Percentiles rank a stretch among this genome's conserved stretches.
phyloP scores from a whole-genome alignment of 1,140 invertebrate genomes.

The Thrips palmi region DNA sequence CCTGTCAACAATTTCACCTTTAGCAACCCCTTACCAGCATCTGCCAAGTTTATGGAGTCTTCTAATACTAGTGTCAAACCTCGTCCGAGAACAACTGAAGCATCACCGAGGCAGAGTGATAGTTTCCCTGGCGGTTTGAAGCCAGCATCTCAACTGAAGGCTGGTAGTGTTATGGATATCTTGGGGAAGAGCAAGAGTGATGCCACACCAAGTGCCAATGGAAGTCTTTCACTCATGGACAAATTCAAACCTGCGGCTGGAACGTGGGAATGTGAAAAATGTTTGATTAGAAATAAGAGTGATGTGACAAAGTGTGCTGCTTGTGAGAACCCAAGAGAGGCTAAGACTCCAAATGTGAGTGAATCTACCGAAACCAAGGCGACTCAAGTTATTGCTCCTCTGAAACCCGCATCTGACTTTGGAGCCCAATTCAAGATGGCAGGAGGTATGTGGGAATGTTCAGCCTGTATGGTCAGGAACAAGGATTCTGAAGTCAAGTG shows the following conservation, averaged over 20 bases:
- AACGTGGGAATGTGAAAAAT: conserved; percentile 32
- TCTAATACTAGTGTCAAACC: neutral
- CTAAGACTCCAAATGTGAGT: conserved; percentile 7
- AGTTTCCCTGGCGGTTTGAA: conserved; percentile 8
- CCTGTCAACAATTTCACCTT: too few species aligned
- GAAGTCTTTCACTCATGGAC: conserved; percentile 6
- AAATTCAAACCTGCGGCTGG: conserved; percentile 15
- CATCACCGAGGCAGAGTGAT: neutral
- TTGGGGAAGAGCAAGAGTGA: conserved; percentile 11
- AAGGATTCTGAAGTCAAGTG: conserved; percentile 33
- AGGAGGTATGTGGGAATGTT: conserved; percentile 40
- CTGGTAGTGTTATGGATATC: conserved; percentile 23
- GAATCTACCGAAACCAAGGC: neutral
- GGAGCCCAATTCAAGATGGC: conserved; percentile 33
- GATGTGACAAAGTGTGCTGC: conserved; percentile 20
- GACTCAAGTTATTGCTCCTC: neutral
- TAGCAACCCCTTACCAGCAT: too few species aligned
- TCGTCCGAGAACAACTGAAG: neutral
- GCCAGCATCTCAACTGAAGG: conserved; percentile 17
- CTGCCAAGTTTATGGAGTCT: neutral
- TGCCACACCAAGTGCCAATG: conserved; percentile 2
- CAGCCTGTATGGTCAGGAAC: conserved; percentile 43
- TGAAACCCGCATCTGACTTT: conserved; percentile 19
- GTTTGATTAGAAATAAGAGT: conserved; percentile 22
- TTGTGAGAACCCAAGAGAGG: conserved; percentile 19